These are phyloP conservation scores for Liparis tanakae DNA, from an alignment of 2,797 vertebrate species.

Conservation along the genomic window DNA sequence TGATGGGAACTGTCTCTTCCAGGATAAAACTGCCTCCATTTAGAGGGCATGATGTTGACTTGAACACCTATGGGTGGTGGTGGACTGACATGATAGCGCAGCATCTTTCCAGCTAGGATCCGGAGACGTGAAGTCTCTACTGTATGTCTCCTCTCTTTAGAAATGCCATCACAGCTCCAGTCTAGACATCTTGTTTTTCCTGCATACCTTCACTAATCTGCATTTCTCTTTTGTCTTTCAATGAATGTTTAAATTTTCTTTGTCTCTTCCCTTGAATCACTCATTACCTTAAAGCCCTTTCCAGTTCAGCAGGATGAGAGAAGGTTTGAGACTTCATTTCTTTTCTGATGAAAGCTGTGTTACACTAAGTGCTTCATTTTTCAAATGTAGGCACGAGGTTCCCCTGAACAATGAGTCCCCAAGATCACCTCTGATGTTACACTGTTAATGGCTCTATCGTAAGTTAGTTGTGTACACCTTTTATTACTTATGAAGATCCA, in stretches of 20 bases:
- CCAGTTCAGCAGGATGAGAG: constrained; percentile 3
- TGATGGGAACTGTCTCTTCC: neutral
- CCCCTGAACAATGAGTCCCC: neutral
- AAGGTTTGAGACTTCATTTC: neutral
- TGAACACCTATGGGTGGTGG: neutral
- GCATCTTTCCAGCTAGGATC: neutral
- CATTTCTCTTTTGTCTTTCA: constrained; percentile 10
- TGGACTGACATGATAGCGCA: neutral
- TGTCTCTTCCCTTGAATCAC: constrained; percentile 8
- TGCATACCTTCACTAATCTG: neutral
- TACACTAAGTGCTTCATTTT: constrained; percentile 4
- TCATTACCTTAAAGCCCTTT: constrained; percentile 34
- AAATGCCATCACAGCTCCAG: neutral
- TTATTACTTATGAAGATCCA: neutral
- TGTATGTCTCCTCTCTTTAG: neutral
- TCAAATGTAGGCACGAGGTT: constrained; percentile 4
- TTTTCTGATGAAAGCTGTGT: constrained; percentile 6
- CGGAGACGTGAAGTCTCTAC: neutral
- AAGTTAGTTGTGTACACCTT: neutral
- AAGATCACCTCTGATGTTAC: neutral
- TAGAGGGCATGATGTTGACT: neutral
- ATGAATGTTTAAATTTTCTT: constrained; percentile 13
- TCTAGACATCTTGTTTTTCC: neutral
- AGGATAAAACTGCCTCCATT: neutral
- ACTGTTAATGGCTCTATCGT: neutral